Base-by-base conservation (phyloP, 2,113 vertebrate genomes). In the Pipa parva region DNA sequence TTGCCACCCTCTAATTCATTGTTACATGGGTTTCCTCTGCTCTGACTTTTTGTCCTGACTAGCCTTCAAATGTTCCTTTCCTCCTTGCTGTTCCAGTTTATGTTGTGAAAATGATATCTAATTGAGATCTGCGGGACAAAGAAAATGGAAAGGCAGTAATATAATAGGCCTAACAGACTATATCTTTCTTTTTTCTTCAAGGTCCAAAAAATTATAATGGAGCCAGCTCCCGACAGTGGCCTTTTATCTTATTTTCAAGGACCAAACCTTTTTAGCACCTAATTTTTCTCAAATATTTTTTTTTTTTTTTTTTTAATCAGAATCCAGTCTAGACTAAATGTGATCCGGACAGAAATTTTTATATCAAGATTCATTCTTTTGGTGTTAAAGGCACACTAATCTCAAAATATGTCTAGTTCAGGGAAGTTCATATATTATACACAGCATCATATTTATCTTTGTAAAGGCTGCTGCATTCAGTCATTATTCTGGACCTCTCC, bases 151-250 rank as follows among this genome's bases (percentile, higher is more conserved):
- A 63, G 28, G 48, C 28, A 29, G 3, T 37, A 28, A 22, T 36
- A 55, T 6, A 54, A 18, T 33, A 22, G 55, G 25, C 49, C 11
- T 72, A 48, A 48, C 8, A 0, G 46, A 28, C 15, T 17, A 42
- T 7, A 21, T 49, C 46, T 49, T 63, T 13, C 3, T 13, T 54
- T 77, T 36, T 39, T 58, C 63, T 67, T 48, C 27, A 85, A 95
- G 92, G 88, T 95, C 73, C 91, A 89, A 80, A 90, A 89, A 79
- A 73, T 95, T 28, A 25, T 95, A 74, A 78, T 77, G 58, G 87
- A 95, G 7, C 90, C 91, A 0, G 89, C 81, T n/a, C 91, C 91
- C 1, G 93, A 94, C 79, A 93, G 89, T 0, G 88, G 86, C 59
- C 86, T 94, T 33, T 81, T 92, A 5, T 67, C 86, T 71, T 74